phyloP scores from a whole-genome alignment of 2,888 invertebrate genomes.

The Agrenia bidenticulata region DNA sequence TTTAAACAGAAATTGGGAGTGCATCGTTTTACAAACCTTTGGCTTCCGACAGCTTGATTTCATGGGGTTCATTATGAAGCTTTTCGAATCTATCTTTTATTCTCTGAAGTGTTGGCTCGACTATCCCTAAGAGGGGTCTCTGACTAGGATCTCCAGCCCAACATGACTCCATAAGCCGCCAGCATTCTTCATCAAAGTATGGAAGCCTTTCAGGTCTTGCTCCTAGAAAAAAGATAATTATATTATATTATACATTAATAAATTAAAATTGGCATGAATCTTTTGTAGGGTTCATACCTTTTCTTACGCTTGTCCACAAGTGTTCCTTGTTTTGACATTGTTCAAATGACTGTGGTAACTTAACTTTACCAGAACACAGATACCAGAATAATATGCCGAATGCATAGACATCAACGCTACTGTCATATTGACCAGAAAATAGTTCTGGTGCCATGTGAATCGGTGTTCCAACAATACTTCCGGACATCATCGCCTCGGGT shows the following conservation, averaged over 20 bases:
- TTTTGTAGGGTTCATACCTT: too few species aligned
- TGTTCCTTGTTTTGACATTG: slow-evolving; percentile 82
- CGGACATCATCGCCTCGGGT: slow-evolving; percentile 85
- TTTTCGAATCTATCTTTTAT: slow-evolving; percentile 40
- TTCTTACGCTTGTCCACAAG: slow-evolving; percentile 77
- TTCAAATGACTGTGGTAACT: slow-evolving; percentile 76
- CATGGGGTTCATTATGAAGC: not conserved
- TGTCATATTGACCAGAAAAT: slow-evolving; percentile 75
- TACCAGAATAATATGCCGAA: slow-evolving; percentile 91
- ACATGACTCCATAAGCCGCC: slow-evolving; percentile 80
- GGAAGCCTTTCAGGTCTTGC: slow-evolving; percentile 76
- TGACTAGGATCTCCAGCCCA: slow-evolving; percentile 75
- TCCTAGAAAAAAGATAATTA: too few species aligned
- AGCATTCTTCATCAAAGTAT: slow-evolving; percentile 74
- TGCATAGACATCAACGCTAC: slow-evolving; percentile 83
- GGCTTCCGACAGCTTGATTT: too few species aligned
- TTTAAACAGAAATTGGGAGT: too few species aligned
- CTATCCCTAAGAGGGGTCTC: slow-evolving; percentile 75
- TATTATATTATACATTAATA: not conserved
- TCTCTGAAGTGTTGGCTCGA: slow-evolving; percentile 68
- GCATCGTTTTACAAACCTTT: too few species aligned
- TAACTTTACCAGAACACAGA: slow-evolving; percentile 75
- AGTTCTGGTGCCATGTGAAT: slow-evolving; percentile 92
- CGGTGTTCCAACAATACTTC: slow-evolving; percentile 83
- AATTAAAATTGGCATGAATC: not conserved